phyloP scores from a whole-genome alignment of 2,797 vertebrate genomes.

The Onychomys leucogaster region DNA sequence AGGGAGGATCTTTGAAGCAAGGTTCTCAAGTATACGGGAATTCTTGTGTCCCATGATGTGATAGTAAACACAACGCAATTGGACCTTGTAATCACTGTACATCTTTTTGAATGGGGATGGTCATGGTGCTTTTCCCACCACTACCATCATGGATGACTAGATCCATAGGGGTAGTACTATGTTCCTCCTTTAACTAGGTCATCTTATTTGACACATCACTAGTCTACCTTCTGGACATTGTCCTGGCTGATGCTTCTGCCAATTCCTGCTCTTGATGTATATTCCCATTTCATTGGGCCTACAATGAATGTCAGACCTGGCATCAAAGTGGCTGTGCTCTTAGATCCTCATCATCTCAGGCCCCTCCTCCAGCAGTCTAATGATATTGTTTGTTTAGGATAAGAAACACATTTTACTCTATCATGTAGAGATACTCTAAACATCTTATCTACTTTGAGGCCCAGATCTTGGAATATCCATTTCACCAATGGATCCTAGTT shows the following conservation, averaged over 20 bases:
- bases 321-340: background rate
- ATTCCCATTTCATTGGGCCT: fast-evolving
- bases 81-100: no score
- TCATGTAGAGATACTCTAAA: background rate
- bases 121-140: background rate
- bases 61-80: background rate
- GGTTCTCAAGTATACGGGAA: background rate
- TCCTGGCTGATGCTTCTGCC: background rate
- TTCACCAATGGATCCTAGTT: background rate
- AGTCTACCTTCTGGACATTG: background rate
- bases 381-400: no score
- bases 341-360: background rate
- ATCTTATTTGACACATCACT: background rate
- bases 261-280: background rate
- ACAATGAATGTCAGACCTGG: background rate
- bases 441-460: background rate
- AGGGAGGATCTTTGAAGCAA: no score
- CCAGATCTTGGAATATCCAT: background rate
- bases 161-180: no score
- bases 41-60: background rate
- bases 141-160: background rate
- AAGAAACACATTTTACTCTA: background rate
- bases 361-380: background rate
- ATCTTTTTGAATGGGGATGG: background rate
- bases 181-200: background rate